phyloP scores from a whole-genome alignment of 2,113 vertebrate species.

The Neolamprologus sp. region DNA sequence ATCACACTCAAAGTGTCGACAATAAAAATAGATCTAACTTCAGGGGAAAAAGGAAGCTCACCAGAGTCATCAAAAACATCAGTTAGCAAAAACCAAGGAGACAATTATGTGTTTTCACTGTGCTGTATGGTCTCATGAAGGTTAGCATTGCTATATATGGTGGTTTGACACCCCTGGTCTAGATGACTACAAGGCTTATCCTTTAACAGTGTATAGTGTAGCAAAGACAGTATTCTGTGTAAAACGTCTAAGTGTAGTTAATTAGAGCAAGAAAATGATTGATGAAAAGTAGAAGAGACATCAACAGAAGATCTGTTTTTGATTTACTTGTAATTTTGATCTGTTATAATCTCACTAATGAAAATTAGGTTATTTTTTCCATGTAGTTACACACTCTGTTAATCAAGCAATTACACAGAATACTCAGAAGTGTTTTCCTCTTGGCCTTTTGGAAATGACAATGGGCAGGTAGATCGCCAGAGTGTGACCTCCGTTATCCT shows the following conservation, averaged over 20 bases:
- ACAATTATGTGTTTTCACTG: neutral
- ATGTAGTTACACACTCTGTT: neutral
- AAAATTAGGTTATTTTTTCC: neutral
- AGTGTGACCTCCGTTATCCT: conserved; percentile 7
- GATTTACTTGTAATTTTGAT: neutral
- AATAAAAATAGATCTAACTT: neutral
- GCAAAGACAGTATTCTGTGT: neutral
- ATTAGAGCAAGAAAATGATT: neutral
- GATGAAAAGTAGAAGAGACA: neutral
- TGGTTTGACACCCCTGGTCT: neutral
- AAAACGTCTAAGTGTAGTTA: neutral
- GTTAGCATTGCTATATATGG: neutral
- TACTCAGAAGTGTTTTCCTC: neutral
- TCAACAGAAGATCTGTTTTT: neutral
- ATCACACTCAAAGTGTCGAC: neutral
- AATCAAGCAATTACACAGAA: neutral
- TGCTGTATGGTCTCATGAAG: neutral
- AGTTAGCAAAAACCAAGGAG: neutral
- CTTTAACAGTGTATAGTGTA: neutral
- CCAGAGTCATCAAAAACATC: neutral
- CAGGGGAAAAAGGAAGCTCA: neutral
- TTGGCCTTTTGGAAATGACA: neutral
- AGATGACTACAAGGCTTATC: neutral
- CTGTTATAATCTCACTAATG: neutral
- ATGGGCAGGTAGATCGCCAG: neutral